These are phyloP conservation scores for Sarcoramphus papa DNA, from an alignment of 2,797 vertebrate species.

Conservation along the genomic window DNA sequence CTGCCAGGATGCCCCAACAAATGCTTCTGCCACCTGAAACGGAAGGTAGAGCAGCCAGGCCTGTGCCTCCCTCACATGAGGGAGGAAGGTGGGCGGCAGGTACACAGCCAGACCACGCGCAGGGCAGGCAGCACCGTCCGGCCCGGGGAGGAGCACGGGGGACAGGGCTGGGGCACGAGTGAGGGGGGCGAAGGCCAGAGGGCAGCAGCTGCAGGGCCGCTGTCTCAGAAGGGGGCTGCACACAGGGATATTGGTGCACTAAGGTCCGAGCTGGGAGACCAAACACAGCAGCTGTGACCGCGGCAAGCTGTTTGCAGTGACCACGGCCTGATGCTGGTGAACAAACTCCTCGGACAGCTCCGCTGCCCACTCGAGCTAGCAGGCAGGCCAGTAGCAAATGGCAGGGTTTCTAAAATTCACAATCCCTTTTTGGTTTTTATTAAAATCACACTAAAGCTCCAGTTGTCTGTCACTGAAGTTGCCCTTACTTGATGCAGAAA, in stretches of 20 bases:
- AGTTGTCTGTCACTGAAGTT: not conserved
- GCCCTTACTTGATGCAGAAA: not conserved
- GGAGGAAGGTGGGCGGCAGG: rapidly evolving
- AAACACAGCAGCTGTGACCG: rapidly evolving
- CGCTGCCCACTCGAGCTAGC: rapidly evolving
- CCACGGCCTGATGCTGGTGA: rapidly evolving
- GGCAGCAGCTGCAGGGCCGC: rapidly evolving
- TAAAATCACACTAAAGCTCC: not conserved
- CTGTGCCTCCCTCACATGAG: rapidly evolving
- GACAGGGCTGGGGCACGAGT: rapidly evolving
- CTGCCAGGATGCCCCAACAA: not conserved
- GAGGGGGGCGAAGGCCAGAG: rapidly evolving
- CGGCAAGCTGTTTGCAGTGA: not conserved
- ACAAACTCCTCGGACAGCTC: not conserved
- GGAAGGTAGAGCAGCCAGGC: not conserved
- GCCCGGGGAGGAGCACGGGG: not conserved
- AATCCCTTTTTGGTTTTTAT: not conserved
- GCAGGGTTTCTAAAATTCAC: not conserved
- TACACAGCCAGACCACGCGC: rapidly evolving
- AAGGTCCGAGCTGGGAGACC: not conserved
- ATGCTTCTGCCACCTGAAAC: not conserved
- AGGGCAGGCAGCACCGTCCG: rapidly evolving
- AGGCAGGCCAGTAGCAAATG: not conserved
- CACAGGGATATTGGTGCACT: rapidly evolving
- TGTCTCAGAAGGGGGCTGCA: not conserved